These are phyloP conservation scores for Chondrilla cf. caribensis DNA, from an alignment of 37 sponge, comb jelly and placozoan species.

Conservation along the genomic window DNA sequence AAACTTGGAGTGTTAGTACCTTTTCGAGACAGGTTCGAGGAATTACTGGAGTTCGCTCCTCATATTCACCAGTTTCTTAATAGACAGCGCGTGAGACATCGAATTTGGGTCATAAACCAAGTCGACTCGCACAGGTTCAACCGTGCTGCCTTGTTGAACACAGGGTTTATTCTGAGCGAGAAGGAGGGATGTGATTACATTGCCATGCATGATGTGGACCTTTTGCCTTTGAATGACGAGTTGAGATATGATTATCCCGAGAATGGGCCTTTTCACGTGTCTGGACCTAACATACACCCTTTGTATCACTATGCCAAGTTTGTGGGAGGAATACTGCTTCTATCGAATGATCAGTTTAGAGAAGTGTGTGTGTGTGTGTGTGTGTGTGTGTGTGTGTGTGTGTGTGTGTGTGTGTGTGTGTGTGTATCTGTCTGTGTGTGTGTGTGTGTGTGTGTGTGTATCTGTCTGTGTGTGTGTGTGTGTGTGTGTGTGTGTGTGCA, in stretches of 20 bases:
- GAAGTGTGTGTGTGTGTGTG: conserved; percentile 32
- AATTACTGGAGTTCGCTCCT: conserved; percentile 86
- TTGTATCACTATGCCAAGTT: conserved; percentile 87
- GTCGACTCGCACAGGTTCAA: conserved; percentile 88
- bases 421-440: no score
- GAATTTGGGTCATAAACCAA: conserved; percentile 93
- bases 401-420: conserved; percentile 25
- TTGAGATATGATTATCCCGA: conserved; percentile 74
- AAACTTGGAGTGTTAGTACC: conserved; percentile 86
- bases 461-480: no score
- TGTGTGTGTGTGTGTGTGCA: no score
- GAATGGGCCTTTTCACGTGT: conserved; percentile 80
- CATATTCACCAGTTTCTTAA: conserved; percentile 77
- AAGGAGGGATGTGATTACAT: conserved; percentile 75
- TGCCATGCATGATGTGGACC: conserved; percentile 92
- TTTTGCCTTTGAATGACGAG: conserved; percentile 78
- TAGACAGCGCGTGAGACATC: conserved; percentile 62
- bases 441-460: no score
- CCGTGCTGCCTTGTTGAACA: conserved; percentile 77
- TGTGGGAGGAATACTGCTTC: conserved; percentile 81
- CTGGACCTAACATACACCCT: conserved; percentile 88
- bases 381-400: conserved; percentile 25
- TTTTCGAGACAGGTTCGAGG: conserved; percentile 77
- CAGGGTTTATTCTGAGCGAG: conserved; percentile 67
- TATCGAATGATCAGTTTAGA: conserved; percentile 76